Conservation (phyloP, 2,888 invertebrate species). For the Cryptocheilus praepositus region DNA sequence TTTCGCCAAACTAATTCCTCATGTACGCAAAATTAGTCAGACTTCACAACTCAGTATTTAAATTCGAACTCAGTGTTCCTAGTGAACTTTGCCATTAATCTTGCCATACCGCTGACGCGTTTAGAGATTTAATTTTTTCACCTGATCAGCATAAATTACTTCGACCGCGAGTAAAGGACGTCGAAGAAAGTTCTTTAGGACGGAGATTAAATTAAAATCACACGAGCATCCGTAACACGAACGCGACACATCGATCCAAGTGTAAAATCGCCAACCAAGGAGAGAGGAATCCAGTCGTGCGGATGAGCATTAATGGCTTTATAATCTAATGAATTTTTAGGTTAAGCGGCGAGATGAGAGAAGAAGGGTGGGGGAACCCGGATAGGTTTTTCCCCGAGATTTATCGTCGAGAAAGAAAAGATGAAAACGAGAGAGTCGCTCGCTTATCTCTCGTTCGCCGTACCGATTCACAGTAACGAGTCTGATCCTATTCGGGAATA, state of each 20-base stretch:
- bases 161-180: background rate
- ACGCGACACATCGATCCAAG: conserved; percentile 42
- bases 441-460: conserved; percentile 51
- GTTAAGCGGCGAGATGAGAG: conserved; percentile 57
- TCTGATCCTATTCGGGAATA: conserved; percentile 17
- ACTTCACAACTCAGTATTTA: too few species aligned
- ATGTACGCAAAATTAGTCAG: too few species aligned
- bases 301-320: conserved; percentile 71
- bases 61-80: too few species aligned
- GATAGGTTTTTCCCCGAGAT: conserved; percentile 63
- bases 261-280: conserved; percentile 24
- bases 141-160: background rate
- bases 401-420: conserved; percentile 61
- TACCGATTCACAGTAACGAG: conserved; percentile 27
- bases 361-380: conserved; percentile 44
- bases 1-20: too few species aligned
- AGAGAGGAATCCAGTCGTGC: conserved; percentile 47
- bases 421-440: conserved; percentile 38
- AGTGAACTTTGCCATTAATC: too few species aligned
- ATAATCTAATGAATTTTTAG: conserved; percentile 73
- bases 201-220: background rate
- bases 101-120: too few species aligned
- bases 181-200: conserved; percentile 24
- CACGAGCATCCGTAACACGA: background rate
- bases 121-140: too few species aligned